Evolutionary conservation across 2,113 vertebrate species (phyloP), one percentile per base, ranked within the genome.

Genomic region (Sapajus apella): DNA sequence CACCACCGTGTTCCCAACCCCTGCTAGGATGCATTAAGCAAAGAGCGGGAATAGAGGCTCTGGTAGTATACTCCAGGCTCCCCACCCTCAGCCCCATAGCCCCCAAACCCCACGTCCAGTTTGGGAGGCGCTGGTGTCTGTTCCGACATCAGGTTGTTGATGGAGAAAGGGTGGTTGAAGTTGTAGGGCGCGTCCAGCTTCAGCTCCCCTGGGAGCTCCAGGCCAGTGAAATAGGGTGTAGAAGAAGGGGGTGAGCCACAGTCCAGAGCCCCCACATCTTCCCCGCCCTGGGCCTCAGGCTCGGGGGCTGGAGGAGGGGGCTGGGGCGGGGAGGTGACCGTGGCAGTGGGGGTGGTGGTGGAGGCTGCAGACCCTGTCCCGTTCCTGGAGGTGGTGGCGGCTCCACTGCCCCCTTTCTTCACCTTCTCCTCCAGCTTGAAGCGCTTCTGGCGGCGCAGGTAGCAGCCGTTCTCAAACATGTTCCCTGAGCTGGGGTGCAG

Each of bases 391-490:
- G 61, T 32, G 90, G 98, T 97, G 1, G 97, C 23, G 1, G 96
- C 1, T 2, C 90, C 95, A 0, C 94, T 68, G 2, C 25, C 70
- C 0, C 98, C 98, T 94, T 99, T 99, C 95, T 99, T 99, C 9
- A 94, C 52, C 97, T 99, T 99, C 40, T 99, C 99, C 94, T 99
- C 99, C 9, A 99, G 98, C 98, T 99, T 99, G 98, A 99, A 99
- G 83, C 99, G 99, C 92, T 99, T 99, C 98, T 99, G 99, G 64
- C 99, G 99, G 32, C 99, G 97, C 96, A 99, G 98, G 97, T 99
- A 99, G 98, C 99, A 99, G 97, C 99, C 99, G 0, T 99, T 99
- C 98, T 99, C 99, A 1, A 99, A 99, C 99, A 99, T 99, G 98
- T 99, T 99, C 52, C 99, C 99, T 0, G 99, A 99, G 96, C 99